These are phyloP conservation scores for Pollimyrus isidori DNA, from an alignment of 2,113 vertebrate species.

Conservation along the genomic window DNA sequence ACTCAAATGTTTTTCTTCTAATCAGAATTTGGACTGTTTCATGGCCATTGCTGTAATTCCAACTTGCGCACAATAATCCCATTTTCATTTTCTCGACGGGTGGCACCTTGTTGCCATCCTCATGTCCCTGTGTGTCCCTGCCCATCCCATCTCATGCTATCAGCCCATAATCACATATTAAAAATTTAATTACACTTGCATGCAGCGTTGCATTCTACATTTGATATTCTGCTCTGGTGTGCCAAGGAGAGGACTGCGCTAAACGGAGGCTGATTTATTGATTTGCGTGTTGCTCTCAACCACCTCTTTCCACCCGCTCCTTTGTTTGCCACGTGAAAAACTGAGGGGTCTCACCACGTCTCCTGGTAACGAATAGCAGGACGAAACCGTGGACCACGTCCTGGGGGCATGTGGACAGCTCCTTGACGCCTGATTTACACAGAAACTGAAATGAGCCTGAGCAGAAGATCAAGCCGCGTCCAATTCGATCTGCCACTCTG, in stretches of 20 bases:
- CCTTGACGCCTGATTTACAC: neutral
- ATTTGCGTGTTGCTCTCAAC: neutral
- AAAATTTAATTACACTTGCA: constrained; percentile 11
- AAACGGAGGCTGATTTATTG: constrained; percentile 6
- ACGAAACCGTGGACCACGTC: neutral
- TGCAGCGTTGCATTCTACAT: neutral
- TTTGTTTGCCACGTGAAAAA: neutral
- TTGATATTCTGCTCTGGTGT: constrained; percentile 8
- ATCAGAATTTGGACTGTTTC: neutral
- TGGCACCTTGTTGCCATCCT: neutral
- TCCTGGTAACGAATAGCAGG: neutral
- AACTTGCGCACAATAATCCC: neutral
- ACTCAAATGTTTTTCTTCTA: neutral
- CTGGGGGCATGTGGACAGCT: neutral
- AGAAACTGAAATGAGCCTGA: neutral
- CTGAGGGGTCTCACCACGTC: neutral
- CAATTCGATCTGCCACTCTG: neutral
- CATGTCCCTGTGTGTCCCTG: neutral
- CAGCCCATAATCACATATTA: constrained; percentile 9
- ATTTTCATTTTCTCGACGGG: neutral
- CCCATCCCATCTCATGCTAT: neutral
- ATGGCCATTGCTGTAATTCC: neutral
- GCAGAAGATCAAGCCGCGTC: neutral
- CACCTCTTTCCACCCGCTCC: neutral
- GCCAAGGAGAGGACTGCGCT: neutral